Evolutionary conservation across 2,113 vertebrate species (phyloP).

Genomic region (Tamias sibiricus): DNA sequence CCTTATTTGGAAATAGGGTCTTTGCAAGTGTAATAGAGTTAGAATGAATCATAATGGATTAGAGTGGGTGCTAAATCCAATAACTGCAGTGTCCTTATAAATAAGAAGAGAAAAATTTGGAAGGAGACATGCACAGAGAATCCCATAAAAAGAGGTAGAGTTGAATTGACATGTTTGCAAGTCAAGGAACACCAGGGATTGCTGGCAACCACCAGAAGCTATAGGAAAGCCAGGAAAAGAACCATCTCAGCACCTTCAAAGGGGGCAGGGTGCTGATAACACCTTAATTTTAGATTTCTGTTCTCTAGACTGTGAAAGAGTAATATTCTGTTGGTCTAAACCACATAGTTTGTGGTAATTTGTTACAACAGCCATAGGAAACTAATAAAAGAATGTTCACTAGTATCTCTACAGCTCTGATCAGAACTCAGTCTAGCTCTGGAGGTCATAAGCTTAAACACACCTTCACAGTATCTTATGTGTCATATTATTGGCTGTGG

Average conservation of each 20-base stretch:
- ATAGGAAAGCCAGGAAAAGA: not conserved
- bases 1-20: not conserved
- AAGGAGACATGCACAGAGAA: not conserved
- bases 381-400: not conserved
- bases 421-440: not conserved
- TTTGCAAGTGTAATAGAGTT: not conserved
- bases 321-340: not conserved
- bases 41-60: not conserved
- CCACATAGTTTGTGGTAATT: not conserved
- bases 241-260: not conserved
- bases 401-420: not conserved
- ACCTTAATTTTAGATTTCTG: not conserved
- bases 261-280: fast-evolving
- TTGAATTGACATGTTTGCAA: not conserved
- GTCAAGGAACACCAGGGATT: not conserved
- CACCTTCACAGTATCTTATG: not conserved
- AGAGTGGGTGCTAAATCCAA: not conserved
- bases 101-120: not conserved
- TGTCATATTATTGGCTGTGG: not conserved
- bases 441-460: not conserved
- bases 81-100: not conserved
- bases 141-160: not conserved
- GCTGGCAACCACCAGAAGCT: not conserved
- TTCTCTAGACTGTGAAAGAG: not conserved
- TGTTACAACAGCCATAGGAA: not conserved